A percentile compares a stretch with the other conserved stretches of the same genome.
Evolutionary conservation across 2,797 vertebrate species (phyloP).

Genomic region (Masticophis lateralis): DNA sequence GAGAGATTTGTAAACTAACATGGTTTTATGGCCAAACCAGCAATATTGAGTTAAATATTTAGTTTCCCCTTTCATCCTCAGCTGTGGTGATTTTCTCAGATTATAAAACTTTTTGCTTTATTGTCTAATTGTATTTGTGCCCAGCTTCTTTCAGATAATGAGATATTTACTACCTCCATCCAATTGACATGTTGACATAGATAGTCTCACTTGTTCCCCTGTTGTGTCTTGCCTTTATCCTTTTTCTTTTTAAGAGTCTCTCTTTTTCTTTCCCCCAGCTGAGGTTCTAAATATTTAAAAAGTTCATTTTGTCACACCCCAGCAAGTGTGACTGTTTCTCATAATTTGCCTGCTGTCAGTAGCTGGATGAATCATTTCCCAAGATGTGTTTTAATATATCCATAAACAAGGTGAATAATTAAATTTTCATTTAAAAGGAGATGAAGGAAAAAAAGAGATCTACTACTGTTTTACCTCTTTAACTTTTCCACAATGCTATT

Average conservation of each 20-base stretch:
- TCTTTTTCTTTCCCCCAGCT: slow-evolving; percentile 24
- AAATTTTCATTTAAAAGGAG: slow-evolving; percentile 48
- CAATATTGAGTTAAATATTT: neutral
- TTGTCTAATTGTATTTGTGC: slow-evolving; percentile 36
- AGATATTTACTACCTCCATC: neutral
- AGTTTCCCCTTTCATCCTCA: neutral
- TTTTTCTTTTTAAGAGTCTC: slow-evolving; percentile 29
- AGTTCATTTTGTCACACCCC: slow-evolving; percentile 41
- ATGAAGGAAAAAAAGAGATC: slow-evolving; percentile 18
- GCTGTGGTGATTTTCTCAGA: neutral
- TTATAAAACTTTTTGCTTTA: neutral
- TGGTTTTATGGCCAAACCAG: neutral
- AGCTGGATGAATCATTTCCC: slow-evolving; percentile 60
- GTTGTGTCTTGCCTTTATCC: neutral
- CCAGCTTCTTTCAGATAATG: slow-evolving; percentile 3
- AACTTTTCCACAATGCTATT: slow-evolving; percentile 50
- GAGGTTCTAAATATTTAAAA: slow-evolving; percentile 71
- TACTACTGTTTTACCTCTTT: slow-evolving; percentile 55
- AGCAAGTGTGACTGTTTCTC: slow-evolving; percentile 47
- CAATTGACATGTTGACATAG: neutral
- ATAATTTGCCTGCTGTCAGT: slow-evolving; percentile 57
- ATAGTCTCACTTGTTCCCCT: neutral
- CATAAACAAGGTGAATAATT: slow-evolving; percentile 70
- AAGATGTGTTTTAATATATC: slow-evolving; percentile 58
- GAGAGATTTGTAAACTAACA: neutral